Evolutionary conservation across 2,113 vertebrate species (phyloP), one percentile per base, ranked within the genome.

Genomic region (Symphodus melops): DNA sequence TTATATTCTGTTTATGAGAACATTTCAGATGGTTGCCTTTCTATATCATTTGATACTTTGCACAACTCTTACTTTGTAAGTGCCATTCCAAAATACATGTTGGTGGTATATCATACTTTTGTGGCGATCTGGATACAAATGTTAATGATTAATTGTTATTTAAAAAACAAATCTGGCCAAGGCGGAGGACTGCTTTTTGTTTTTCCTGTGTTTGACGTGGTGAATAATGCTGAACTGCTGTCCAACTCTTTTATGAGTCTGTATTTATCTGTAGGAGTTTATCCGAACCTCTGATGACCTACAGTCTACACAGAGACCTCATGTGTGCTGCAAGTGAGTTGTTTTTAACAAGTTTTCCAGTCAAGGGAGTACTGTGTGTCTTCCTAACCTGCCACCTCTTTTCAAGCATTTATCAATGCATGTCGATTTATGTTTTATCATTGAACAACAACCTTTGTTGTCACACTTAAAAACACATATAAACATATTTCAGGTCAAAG

Each of bases 271-370:
- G 9, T 89, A 93, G 98, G 95, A 99, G 96, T 90, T 95, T 99
- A 63, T 95, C 95, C 73, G 98, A 99, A 87, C 98, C 98, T 1
- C 89, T 99, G 83, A 98, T 99, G 98, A 99, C 98, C 4, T 98
- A 97, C 90, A 92, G 88, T 81, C 94, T 98, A 41, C 96, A 99
- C 91, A 95, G 95, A 90, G 95, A 98, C 79, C 93, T 99, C 83
- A 94, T 99, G 83, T 95, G 92, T 72, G 97, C 98, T 91, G 97
- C 97, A 93, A 99, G 98, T 99, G 97, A 96, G 97, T 3, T 42
- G 13, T 66, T 79, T 78, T n/a, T 19, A 49, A 16, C 13, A 69
- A 28, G 52, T 36, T 5, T 59, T 51, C 37, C 48, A 11, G n/a
- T 48, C 8, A 0, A 16, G 52, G 9, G 64, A 36, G n/a, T 21